These are phyloP conservation scores for Agrochola lychnidis DNA, from an alignment of 2,888 invertebrate genomes.

Conservation along the genomic window DNA sequence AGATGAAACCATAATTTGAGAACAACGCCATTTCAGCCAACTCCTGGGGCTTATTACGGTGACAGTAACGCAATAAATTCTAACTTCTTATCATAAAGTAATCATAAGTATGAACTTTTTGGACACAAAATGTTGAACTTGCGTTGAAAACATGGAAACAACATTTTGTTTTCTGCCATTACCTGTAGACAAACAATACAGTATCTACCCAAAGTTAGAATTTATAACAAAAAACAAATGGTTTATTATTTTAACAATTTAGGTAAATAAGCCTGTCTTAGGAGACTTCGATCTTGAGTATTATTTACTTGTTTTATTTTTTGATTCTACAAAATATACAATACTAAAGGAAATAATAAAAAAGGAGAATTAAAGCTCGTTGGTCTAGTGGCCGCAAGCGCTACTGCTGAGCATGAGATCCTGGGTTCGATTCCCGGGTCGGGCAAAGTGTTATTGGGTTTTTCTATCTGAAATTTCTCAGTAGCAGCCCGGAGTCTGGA, in stretches of 20 bases:
- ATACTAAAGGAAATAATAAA: not conserved
- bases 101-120: slow-evolving; percentile 6
- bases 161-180: not conserved
- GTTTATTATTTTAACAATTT: too few species aligned
- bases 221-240: too few species aligned
- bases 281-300: not conserved
- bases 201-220: not conserved
- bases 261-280: not conserved
- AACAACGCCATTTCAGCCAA: not conserved
- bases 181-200: not conserved
- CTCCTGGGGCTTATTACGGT: not conserved
- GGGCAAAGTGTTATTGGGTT: too few species aligned
- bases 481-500: too few species aligned
- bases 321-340: not conserved
- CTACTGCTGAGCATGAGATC: too few species aligned
- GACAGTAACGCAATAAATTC: not conserved
- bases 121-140: slow-evolving; percentile 16
- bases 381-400: too few species aligned
- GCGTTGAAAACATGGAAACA: not conserved
- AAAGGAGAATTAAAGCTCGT: too few species aligned
- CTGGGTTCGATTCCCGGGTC: too few species aligned
- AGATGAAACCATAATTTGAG: not conserved
- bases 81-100: slow-evolving; percentile 9
- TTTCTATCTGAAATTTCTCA: too few species aligned
- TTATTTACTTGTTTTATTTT: not conserved